These are phyloP conservation scores for Mustela lutreola DNA, from an alignment of 2,113 vertebrate genomes.

Conservation along the genomic window DNA sequence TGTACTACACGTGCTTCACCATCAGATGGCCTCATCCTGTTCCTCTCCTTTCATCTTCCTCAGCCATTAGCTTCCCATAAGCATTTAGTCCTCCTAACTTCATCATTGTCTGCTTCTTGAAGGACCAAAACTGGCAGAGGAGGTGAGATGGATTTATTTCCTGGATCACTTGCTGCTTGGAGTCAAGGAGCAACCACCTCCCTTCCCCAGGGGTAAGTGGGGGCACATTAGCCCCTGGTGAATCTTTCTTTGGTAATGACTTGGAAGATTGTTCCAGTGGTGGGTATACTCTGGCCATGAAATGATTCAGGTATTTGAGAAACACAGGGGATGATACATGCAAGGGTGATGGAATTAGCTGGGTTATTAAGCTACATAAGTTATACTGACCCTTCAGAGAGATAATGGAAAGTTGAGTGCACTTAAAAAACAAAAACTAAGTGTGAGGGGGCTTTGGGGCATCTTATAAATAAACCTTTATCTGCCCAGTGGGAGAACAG, in stretches of 20 bases:
- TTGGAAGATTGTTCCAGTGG: background rate
- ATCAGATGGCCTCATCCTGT: background rate
- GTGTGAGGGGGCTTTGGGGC: background rate
- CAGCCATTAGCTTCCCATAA: background rate
- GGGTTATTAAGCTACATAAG: background rate
- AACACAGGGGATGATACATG: background rate
- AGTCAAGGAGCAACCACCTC: background rate
- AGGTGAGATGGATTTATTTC: background rate
- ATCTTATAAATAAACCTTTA: background rate
- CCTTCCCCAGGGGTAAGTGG: background rate
- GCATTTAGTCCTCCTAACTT: background rate
- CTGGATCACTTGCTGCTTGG: background rate
- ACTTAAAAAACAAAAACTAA: background rate
- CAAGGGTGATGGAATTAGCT: background rate
- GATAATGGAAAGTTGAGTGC: background rate
- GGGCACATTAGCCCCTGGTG: background rate
- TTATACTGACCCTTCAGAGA: background rate
- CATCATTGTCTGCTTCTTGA: background rate
- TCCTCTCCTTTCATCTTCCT: background rate
- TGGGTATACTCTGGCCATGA: background rate
- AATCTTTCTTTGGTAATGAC: constrained; percentile 4
- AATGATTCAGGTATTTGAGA: background rate
- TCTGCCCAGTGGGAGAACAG: background rate
- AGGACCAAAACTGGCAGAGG: background rate
- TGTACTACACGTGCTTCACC: background rate